Percentiles rank a stretch among this genome's conserved stretches.
phyloP scores from a whole-genome alignment of 2,888 invertebrate genomes.

The Busseola fusca region DNA sequence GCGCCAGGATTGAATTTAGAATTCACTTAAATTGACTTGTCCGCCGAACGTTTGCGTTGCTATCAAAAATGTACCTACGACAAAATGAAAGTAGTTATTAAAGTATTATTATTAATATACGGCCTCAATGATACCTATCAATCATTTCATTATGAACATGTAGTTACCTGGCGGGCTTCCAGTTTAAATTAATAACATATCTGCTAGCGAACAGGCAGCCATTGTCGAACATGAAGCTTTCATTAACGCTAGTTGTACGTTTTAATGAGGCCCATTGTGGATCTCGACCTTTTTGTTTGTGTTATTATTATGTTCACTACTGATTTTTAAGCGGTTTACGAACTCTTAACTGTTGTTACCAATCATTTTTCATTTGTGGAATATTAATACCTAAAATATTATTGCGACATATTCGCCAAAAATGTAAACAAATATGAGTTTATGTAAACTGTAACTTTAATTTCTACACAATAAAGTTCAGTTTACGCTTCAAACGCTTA shows the following conservation, averaged over 20 bases:
- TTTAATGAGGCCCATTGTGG: constrained; percentile 57
- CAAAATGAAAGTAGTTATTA: constrained; percentile 45
- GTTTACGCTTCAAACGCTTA: no score
- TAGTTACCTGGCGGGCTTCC: constrained; percentile 55
- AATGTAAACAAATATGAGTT: no score
- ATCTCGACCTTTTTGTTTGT: constrained; percentile 36
- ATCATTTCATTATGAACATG: constrained; percentile 55
- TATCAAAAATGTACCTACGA: constrained; percentile 30
- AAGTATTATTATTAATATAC: no score
- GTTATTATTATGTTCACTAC: constrained; percentile 43
- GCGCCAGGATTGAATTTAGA: constrained; percentile 40
- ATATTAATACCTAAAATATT: not conserved
- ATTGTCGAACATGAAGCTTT: constrained; percentile 57
- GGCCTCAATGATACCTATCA: constrained; percentile 53
- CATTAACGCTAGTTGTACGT: constrained; percentile 56
- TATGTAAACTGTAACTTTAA: no score
- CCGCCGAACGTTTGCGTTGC: constrained; percentile 24
- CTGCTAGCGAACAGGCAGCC: constrained; percentile 50
- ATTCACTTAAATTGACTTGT: constrained; percentile 35
- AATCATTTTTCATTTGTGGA: constrained; percentile 2
- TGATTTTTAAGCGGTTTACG: constrained; percentile 34
- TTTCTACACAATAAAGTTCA: no score
- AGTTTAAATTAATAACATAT: constrained; percentile 59
- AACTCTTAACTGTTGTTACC: constrained; percentile 17
- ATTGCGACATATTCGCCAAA: no score